Conservation (phyloP, 2,113 vertebrate species). For the Gulo gulo region DNA sequence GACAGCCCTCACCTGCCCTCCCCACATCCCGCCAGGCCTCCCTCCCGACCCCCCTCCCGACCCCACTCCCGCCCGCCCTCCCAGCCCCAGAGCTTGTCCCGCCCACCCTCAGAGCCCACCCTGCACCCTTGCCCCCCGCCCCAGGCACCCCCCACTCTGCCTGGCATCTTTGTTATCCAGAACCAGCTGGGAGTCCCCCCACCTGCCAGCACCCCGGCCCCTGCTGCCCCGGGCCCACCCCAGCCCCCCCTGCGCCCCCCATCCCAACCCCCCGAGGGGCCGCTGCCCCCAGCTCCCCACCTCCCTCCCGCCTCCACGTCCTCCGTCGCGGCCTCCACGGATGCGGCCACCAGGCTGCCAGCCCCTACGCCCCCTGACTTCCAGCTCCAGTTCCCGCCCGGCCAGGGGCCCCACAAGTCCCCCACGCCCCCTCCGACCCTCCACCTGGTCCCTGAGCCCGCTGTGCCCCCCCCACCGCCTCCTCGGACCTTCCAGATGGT, state of each 20-base stretch:
- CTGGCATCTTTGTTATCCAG: conserved; percentile 90
- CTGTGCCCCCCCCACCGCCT: conserved; percentile 17
- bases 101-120: conserved; percentile 82
- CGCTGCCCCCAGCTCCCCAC: conserved; percentile 37
- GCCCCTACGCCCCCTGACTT: conserved; percentile 69
- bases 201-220: conserved; percentile 63
- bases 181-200: conserved; percentile 87
- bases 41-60: conserved; percentile 80
- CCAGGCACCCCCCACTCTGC: conserved; percentile 83
- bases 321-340: conserved; percentile 44
- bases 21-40: conserved; percentile 86
- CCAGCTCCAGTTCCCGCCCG: conserved; percentile 86
- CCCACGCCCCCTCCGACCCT: conserved; percentile 84
- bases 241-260: conserved; percentile 81
- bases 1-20: conserved; percentile 87
- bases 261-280: conserved; percentile 60
- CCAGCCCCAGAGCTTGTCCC: conserved; percentile 77
- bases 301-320: conserved; percentile 50
- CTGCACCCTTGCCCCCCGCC: conserved; percentile 88
- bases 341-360: conserved; percentile 53
- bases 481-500: conserved; percentile 89
- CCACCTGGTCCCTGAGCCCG: conserved; percentile 84
- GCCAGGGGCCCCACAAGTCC: conserved; percentile 80
- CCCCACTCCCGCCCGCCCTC: conserved; percentile 79
- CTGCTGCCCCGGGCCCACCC: conserved; percentile 80